Evolutionary conservation across 1,140 invertebrate genomes (phyloP).

Genomic region (Eciton burchellii): DNA sequence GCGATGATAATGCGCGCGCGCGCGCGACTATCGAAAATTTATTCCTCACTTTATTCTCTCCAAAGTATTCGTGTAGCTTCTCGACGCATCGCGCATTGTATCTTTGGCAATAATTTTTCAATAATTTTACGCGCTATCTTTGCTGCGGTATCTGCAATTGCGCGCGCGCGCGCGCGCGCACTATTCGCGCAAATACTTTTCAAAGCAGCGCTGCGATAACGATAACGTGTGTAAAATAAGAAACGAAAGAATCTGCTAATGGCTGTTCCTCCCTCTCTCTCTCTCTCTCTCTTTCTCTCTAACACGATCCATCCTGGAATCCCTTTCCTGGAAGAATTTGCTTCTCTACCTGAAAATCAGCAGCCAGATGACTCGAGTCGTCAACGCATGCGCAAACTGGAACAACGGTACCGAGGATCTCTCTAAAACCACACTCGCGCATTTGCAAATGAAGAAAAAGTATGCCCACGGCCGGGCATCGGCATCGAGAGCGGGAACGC

Average conservation of each 20-base stretch:
- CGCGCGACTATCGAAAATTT: background rate
- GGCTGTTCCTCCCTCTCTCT: too few species aligned
- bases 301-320: background rate
- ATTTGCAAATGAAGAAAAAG: slow-evolving; percentile 49
- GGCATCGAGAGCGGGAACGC: slow-evolving; percentile 27
- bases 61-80: too few species aligned
- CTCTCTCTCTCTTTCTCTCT: too few species aligned
- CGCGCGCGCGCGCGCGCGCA: too few species aligned
- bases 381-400: background rate
- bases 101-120: too few species aligned
- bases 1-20: too few species aligned
- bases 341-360: background rate
- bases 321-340: slow-evolving; percentile 5
- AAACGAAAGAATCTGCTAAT: background rate
- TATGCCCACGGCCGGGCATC: slow-evolving; percentile 4
- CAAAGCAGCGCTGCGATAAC: too few species aligned
- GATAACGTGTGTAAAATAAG: background rate
- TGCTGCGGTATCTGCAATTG: too few species aligned
- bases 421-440: slow-evolving; percentile 11
- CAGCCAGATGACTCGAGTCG: background rate
- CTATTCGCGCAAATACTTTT: too few species aligned
- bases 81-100: too few species aligned
- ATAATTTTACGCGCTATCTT: too few species aligned
- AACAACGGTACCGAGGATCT: slow-evolving; percentile 27
- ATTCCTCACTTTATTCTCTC: too few species aligned